A percentile compares a stretch with the other conserved stretches of the same genome.
Conservation (phyloP, 2,797 vertebrate genomes). For the Squalus acanthias region DNA sequence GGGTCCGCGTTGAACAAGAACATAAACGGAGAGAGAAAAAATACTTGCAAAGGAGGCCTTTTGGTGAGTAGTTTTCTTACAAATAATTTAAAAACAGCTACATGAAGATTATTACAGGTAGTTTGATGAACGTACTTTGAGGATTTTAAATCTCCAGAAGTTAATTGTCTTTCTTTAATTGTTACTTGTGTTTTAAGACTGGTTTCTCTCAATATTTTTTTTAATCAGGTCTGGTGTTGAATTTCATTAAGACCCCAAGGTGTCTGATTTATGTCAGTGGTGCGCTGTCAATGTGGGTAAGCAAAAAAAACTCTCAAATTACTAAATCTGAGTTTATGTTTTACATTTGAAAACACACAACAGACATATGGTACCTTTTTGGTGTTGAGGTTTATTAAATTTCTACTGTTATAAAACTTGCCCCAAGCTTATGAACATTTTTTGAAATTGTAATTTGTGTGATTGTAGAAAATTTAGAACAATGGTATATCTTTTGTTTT, state of each 20-base stretch:
- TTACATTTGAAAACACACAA: not conserved
- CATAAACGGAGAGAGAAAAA: not conserved
- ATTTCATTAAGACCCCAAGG: conserved; percentile 63
- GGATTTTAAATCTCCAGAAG: not conserved
- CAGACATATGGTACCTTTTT: not conserved
- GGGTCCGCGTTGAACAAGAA: not conserved
- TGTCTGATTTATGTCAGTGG: conserved; percentile 69
- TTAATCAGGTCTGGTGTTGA: conserved; percentile 56
- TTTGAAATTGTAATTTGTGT: not conserved
- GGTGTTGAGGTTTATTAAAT: not conserved
- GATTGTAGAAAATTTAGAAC: not conserved
- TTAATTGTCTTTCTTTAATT: not conserved
- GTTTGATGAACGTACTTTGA: not conserved
- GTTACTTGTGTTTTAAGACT: not conserved
- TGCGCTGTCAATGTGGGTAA: conserved; percentile 71
- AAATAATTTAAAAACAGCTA: not conserved
- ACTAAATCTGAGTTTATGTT: not conserved
- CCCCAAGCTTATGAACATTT: not conserved
- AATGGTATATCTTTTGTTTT: not conserved
- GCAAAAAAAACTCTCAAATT: conserved; percentile 38
- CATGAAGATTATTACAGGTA: not conserved
- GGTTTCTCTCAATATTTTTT: not conserved
- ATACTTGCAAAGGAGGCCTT: not conserved
- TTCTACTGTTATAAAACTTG: not conserved
- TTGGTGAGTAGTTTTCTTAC: not conserved